Percentiles rank a stretch among this genome's conserved stretches.
phyloP scores from a whole-genome alignment of 2,797 vertebrate genomes.

The Anas bahamensis region DNA sequence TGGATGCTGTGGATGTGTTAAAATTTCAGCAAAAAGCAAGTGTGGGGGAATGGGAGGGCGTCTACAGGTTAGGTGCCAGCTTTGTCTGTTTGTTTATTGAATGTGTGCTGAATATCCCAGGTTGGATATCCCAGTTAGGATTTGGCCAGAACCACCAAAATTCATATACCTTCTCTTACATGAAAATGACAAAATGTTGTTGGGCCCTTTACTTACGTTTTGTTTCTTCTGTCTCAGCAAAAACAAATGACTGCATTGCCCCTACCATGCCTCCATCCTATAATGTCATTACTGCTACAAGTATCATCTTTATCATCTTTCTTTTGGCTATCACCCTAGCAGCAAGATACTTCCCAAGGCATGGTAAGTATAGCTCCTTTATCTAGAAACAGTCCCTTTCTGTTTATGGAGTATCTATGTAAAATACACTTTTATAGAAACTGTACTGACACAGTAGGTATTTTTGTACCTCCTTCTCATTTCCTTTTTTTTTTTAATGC shows the following conservation, averaged over 20 bases:
- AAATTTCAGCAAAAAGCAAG: not conserved
- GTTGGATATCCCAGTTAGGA: not conserved
- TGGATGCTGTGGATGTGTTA: not conserved
- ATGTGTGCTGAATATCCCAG: not conserved
- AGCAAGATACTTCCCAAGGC: constrained; percentile 24
- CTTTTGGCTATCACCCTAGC: constrained; percentile 18
- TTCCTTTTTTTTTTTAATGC: not conserved
- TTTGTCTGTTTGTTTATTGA: not conserved
- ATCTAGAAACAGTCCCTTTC: not conserved
- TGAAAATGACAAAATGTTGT: not conserved
- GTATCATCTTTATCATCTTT: constrained; percentile 33
- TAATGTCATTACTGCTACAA: constrained; percentile 42
- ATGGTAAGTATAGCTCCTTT: constrained; percentile 41
- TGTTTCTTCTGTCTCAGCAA: constrained; percentile 41
- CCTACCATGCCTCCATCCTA: not conserved
- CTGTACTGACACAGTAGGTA: not conserved
- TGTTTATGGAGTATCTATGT: not conserved
- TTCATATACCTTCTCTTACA: not conserved
- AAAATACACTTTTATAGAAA: not conserved
- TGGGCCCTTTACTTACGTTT: not conserved
- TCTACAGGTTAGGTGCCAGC: not conserved
- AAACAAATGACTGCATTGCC: not conserved
- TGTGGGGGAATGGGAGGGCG: not conserved
- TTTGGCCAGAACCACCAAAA: not conserved
- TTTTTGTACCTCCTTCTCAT: constrained; percentile 22